Evolutionary conservation across 2,113 vertebrate species (phyloP).

Genomic region (Lophius piscatorius): DNA sequence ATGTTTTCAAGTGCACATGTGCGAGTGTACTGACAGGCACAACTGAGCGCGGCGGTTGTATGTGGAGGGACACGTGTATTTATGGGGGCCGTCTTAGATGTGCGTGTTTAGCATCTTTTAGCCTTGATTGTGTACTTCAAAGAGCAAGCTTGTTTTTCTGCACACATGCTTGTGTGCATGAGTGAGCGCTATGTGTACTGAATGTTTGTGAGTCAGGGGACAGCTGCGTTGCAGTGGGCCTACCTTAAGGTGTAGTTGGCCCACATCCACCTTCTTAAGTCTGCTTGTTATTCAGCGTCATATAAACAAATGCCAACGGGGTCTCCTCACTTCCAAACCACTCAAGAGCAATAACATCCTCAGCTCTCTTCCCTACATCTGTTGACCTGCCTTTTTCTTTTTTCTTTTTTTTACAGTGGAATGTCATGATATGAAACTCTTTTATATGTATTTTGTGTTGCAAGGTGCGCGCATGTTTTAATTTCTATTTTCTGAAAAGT

Average conservation of each 20-base stretch:
- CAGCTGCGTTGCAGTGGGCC: slow-evolving; percentile 50
- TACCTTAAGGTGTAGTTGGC: slow-evolving; percentile 65
- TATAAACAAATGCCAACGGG: slow-evolving; percentile 67
- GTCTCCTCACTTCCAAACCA: slow-evolving; percentile 49
- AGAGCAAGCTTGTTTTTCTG: slow-evolving; percentile 23
- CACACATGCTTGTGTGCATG: neutral
- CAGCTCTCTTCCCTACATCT: slow-evolving; percentile 54
- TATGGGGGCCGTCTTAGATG: neutral
- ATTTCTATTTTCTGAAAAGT: slow-evolving; percentile 1
- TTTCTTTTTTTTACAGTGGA: slow-evolving; percentile 1
- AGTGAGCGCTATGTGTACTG: slow-evolving; percentile 17
- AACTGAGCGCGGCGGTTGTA: slow-evolving; percentile 6
- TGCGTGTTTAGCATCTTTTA: slow-evolving; percentile 39
- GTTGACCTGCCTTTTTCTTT: slow-evolving; percentile 32
- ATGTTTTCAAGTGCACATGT: slow-evolving; percentile 27
- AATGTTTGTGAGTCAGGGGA: slow-evolving; percentile 54
- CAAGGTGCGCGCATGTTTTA: slow-evolving; percentile 26
- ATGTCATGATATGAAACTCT: slow-evolving; percentile 14
- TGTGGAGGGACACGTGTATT: neutral
- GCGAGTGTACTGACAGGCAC: slow-evolving; percentile 17
- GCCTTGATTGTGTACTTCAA: slow-evolving; percentile 46
- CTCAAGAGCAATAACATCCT: slow-evolving; percentile 58
- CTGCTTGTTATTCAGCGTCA: slow-evolving; percentile 68
- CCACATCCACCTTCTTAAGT: slow-evolving; percentile 52
- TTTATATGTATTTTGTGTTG: slow-evolving; percentile 12